Conservation (phyloP, 2,113 vertebrate genomes). For the Vulpes vulpes region DNA sequence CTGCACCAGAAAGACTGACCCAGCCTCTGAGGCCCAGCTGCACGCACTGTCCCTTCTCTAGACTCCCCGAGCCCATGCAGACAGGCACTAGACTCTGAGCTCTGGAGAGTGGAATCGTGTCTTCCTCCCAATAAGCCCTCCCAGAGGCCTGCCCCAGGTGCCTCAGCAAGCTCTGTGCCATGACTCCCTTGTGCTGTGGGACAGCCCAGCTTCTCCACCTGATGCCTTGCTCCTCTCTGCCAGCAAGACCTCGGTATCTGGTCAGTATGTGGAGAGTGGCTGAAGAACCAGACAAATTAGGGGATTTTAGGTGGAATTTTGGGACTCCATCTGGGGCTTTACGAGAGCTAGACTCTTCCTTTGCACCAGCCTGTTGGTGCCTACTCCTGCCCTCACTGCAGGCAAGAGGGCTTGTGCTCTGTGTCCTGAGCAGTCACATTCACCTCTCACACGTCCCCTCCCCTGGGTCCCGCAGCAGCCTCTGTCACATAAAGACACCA, state of each 20-base stretch:
- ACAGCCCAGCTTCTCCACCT: fast-evolving
- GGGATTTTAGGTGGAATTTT: not conserved
- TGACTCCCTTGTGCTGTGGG: not conserved
- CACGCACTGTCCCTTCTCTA: not conserved
- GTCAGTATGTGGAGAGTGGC: not conserved
- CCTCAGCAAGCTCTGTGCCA: not conserved
- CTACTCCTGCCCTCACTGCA: not conserved
- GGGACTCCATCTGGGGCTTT: not conserved
- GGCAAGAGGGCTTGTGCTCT: not conserved
- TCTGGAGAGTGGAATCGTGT: not conserved
- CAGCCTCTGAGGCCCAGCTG: not conserved
- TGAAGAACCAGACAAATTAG: not conserved
- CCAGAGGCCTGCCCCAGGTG: not conserved
- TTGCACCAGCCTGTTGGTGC: too few relatives aligned
- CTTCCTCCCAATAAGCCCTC: not conserved
- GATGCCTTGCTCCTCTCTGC: not conserved
- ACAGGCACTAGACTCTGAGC: not conserved
- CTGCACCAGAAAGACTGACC: not conserved
- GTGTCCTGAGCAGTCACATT: not conserved
- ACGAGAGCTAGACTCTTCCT: not conserved
- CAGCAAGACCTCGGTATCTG: not conserved
- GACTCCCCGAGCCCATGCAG: not conserved
- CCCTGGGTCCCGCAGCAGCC: not conserved
- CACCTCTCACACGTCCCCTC: not conserved
- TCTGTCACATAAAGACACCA: not conserved